Evolutionary conservation across 1,140 invertebrate genomes (phyloP), one percentile per base, ranked within the genome.

Genomic region (Cydia amplana): DNA sequence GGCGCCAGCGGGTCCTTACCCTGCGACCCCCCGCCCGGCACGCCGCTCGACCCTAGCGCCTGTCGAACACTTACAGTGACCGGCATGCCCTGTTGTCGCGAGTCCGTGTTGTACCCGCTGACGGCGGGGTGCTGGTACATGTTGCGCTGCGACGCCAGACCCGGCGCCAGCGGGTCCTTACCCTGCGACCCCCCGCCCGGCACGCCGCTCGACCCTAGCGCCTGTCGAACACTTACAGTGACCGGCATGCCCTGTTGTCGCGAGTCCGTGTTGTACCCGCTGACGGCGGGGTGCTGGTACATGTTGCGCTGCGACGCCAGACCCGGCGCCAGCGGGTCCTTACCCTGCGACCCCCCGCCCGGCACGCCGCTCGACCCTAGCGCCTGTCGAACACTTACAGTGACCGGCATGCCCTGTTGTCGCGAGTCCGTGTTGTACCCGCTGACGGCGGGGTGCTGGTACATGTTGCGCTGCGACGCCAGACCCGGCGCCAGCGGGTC

Each of bases 221-320:
- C 14, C 16, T 49, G 46, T 49, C 0, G 7, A 12, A 16, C 16
- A 81, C 77, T 87, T 85, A 91, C 91, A 82, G 89, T 83, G 70
- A 93, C 91, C 1, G 93, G 85, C 83, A 91, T 82, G 5, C 77
- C 74, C 76, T 90, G 89, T 6, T 82, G 78, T 10, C 90, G 79
- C 6, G 86, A 83, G 77, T 93, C 92, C 20, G 89, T 82, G 74
- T 87, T 92, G 85, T 93, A 93, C 4, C 90, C 90, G 51, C 81
- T 90, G 77, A 92, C 91, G 0, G 91, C 86, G 0, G 90, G 87
- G 75, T 93, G 92, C 75, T 92, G 91, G 77, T 93, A 93, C 81
- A 93, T 80, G 70, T 75, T 79, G 16, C 89, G 87, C 0, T 87
- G 86, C 67, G 46, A 49, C 46, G 88, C 83, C 75, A 92, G 78